Evolutionary conservation across 2,888 invertebrate species (phyloP).

Genomic region (Cancer borealis): DNA sequence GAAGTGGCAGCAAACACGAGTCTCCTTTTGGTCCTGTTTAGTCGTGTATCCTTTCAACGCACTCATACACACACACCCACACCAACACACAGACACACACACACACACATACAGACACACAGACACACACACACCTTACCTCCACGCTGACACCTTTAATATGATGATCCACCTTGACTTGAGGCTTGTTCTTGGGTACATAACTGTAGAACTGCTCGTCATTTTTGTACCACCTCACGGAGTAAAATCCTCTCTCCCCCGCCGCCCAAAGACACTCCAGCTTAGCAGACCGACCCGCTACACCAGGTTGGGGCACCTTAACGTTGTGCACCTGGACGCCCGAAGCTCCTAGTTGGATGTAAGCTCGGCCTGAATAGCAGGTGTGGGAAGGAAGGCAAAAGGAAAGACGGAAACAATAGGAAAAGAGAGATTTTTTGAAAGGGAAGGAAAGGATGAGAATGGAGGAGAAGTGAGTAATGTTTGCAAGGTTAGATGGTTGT

Average conservation of each 20-base stretch:
- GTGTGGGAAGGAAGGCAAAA: background rate
- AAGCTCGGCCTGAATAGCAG: background rate
- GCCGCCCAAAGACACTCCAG: slow-evolving; percentile 60
- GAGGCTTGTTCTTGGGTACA: slow-evolving; percentile 60
- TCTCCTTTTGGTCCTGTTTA: too few relatives aligned
- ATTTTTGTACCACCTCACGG: slow-evolving; percentile 70
- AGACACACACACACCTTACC: slow-evolving; percentile 38
- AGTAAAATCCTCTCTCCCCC: slow-evolving; percentile 62
- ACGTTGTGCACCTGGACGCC: slow-evolving; percentile 58
- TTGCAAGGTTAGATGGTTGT: too few relatives aligned
- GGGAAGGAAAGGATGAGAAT: too few relatives aligned
- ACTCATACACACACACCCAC: background rate
- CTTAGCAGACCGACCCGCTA: slow-evolving; percentile 47
- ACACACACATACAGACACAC: background rate
- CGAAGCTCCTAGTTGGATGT: background rate
- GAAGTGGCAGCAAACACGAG: too few relatives aligned
- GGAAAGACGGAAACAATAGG: background rate
- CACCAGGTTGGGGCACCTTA: slow-evolving; percentile 58
- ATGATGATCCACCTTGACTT: slow-evolving; percentile 65
- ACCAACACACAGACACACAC: background rate
- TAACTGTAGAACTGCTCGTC: slow-evolving; percentile 69
- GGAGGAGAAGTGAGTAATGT: too few relatives aligned
- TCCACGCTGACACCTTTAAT: slow-evolving; percentile 46
- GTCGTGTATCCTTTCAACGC: background rate
- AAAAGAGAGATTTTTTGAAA: background rate